Conservation (phyloP, 1,140 invertebrate species). For the Pseudobourletiella spinata region DNA sequence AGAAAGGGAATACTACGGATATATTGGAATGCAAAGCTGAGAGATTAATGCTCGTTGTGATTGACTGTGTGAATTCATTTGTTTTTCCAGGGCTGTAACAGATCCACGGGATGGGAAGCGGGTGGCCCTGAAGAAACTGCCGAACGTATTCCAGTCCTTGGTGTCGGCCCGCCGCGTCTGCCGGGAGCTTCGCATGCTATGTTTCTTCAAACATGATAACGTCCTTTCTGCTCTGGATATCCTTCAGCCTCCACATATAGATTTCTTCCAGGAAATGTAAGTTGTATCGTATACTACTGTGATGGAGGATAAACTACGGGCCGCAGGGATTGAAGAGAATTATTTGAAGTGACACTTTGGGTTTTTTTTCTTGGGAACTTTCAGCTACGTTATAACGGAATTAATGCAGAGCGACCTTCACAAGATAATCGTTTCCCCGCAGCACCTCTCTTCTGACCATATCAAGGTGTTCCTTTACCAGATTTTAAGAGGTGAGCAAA, state of each 20-base stretch:
- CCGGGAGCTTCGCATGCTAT: conserved; percentile 97
- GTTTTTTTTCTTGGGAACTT: conserved; percentile 38
- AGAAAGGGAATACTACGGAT: no score
- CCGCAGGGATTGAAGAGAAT: no score
- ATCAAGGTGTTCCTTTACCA: conserved; percentile 99
- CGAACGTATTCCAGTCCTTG: conserved; percentile 99
- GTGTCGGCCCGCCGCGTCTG: conserved; percentile 97
- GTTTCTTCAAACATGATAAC: conserved; percentile 99
- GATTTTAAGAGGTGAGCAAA: conserved; percentile 82
- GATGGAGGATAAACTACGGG: no score
- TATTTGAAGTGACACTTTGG: no score
- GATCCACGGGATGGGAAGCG: conserved; percentile 96
- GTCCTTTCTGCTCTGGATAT: conserved; percentile 92
- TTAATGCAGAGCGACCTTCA: conserved; percentile 98
- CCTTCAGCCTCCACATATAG: conserved; percentile 89
- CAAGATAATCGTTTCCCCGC: conserved; percentile 99
- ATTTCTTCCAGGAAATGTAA: conserved; percentile 99
- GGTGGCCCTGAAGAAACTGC: conserved; percentile 98
- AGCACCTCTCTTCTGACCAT: conserved; percentile 95
- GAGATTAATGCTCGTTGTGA: no score
- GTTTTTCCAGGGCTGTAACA: conserved; percentile 84
- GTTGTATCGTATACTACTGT: no score
- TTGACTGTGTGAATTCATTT: conserved; percentile 10
- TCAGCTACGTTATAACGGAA: conserved; percentile 99
- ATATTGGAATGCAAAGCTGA: no score